phyloP scores from a whole-genome alignment of 2,113 vertebrate species.

The Callionymus lyra region DNA sequence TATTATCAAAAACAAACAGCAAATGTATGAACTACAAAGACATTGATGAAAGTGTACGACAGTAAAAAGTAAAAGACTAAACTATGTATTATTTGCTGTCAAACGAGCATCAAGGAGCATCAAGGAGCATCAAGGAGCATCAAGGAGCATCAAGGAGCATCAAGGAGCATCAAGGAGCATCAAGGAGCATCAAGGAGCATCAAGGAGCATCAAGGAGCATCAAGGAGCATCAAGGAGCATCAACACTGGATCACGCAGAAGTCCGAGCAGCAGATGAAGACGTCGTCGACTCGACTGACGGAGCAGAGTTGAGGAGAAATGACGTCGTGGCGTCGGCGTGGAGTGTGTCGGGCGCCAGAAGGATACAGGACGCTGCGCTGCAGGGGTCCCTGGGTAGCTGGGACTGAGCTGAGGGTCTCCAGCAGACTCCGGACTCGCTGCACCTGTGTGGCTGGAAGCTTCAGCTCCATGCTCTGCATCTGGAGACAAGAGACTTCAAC shows the following conservation, averaged over 20 bases:
- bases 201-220: too few species aligned
- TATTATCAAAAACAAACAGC: too few species aligned
- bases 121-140: neutral
- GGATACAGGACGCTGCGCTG: slow-evolving; percentile 50
- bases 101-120: neutral
- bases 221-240: too few species aligned
- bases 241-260: slow-evolving; percentile 25
- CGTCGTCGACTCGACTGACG: slow-evolving; percentile 35
- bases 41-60: too few species aligned
- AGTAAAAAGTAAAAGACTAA: too few species aligned
- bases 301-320: slow-evolving; percentile 24
- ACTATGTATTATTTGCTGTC: too few species aligned
- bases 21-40: too few species aligned
- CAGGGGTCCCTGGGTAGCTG: slow-evolving; percentile 6
- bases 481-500: slow-evolving; percentile 9
- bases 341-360: too few species aligned
- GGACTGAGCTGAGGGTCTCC: slow-evolving; percentile 28
- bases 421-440: slow-evolving; percentile 32
- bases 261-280: slow-evolving; percentile 50
- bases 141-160: neutral
- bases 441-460: slow-evolving; percentile 21
- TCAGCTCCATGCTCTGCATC: slow-evolving; percentile 34
- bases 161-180: too few species aligned
- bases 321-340: too few species aligned
- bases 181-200: too few species aligned